These are phyloP conservation scores for Vimba vimba DNA, from an alignment of 2,113 vertebrate genomes.

Conservation along the genomic window DNA sequence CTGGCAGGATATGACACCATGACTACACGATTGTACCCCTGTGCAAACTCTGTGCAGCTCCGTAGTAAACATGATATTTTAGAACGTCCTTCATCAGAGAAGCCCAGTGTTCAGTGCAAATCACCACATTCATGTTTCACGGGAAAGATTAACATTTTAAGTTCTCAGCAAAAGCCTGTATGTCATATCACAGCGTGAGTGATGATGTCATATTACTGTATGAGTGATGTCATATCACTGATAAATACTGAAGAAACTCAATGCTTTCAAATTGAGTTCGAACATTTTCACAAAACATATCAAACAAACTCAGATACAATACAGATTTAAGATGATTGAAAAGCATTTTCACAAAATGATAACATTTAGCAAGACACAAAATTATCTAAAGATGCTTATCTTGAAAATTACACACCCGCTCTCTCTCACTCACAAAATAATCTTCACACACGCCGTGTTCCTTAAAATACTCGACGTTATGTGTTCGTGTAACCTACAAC, in stretches of 20 bases:
- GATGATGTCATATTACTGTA: slow-evolving; percentile 23
- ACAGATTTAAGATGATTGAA: slow-evolving; percentile 33
- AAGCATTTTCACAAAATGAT: slow-evolving; percentile 29
- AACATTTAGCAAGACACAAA: slow-evolving; percentile 44
- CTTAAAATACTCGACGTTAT: slow-evolving; percentile 11
- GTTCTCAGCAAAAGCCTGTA: slow-evolving; percentile 34
- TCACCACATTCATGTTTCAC: slow-evolving; percentile 47
- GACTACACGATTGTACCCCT: not conserved
- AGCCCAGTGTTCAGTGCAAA: slow-evolving; percentile 30
- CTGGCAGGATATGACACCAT: slow-evolving; percentile 10
- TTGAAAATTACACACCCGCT: slow-evolving; percentile 11
- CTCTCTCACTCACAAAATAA: slow-evolving; percentile 16
- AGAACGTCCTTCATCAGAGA: slow-evolving; percentile 24
- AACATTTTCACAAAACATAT: slow-evolving; percentile 35
- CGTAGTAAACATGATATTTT: slow-evolving; percentile 12
- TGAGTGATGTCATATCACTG: slow-evolving; percentile 34
- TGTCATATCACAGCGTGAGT: slow-evolving; percentile 21
- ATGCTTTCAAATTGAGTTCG: slow-evolving; percentile 20
- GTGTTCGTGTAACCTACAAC: slow-evolving; percentile 17
- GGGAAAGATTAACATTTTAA: slow-evolving; percentile 5
- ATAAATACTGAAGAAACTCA: slow-evolving; percentile 37
- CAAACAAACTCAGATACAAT: slow-evolving; percentile 43
- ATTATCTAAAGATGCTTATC: slow-evolving; percentile 33
- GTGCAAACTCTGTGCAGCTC: slow-evolving; percentile 24
- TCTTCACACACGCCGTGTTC: not conserved